Evolutionary conservation across 2,113 vertebrate species (phyloP).

Genomic region (Plectropomus leopardus): DNA sequence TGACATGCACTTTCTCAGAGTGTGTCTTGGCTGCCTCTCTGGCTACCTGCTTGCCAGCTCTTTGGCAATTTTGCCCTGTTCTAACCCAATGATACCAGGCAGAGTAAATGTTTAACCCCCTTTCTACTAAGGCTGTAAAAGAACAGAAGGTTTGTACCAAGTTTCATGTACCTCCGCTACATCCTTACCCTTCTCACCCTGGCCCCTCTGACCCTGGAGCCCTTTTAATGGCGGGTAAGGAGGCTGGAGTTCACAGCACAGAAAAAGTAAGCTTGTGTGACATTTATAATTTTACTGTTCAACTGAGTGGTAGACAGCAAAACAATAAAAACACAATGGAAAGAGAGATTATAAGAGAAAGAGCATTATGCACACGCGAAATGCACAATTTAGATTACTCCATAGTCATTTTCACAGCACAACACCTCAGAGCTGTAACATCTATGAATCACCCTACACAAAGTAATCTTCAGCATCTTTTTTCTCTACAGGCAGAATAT

Average conservation of each 20-base stretch:
- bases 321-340: neutral
- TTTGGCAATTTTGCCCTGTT: slow-evolving; percentile 42
- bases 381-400: neutral
- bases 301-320: neutral
- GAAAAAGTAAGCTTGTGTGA: neutral
- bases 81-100: slow-evolving; percentile 33
- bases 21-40: slow-evolving; percentile 49
- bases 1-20: slow-evolving; percentile 56
- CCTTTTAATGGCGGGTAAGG: no score
- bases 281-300: neutral
- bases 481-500: neutral
- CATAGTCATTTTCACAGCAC: neutral
- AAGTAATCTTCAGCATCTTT: neutral
- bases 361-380: neutral
- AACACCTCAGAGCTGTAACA: neutral
- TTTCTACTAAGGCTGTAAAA: slow-evolving; percentile 41
- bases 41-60: slow-evolving; percentile 30
- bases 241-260: neutral
- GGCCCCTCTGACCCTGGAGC: neutral
- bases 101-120: slow-evolving; percentile 39
- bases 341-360: neutral
- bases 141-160: slow-evolving; percentile 19
- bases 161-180: neutral
- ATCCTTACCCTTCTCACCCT: slow-evolving; percentile 6
- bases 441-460: neutral